Evolutionary conservation across 2,797 vertebrate genomes (phyloP), one percentile per base, ranked within the genome.

Genomic region (Cygnus olor): DNA sequence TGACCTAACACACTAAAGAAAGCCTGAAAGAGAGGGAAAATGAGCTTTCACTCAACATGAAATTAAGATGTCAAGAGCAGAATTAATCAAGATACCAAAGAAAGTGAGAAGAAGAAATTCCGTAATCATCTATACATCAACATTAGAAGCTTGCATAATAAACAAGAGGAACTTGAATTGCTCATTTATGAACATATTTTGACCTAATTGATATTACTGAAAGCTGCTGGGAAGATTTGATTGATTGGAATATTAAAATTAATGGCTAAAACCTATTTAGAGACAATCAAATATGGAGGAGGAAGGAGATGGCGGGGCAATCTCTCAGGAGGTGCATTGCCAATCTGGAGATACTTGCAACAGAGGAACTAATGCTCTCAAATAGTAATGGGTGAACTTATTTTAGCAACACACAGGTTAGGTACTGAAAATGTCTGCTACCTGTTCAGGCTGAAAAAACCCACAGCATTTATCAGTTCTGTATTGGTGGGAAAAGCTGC

Each of bases 241-340:
- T 92, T 94, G 80, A 94, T 77, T 82, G 28, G 56, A 84, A 85
- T 96, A 84, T 88, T 91, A 84, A 86, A 93, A 94, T 86, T 53
- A 94, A 82, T 82, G 56, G 28, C 53, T 90, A 77, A 44, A 94
- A 77, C 40, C 47, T 88, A 68, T 49, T 66, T 84, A 80, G 73
- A 32, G 90, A 25, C 73, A 89, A 81, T 86, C 30, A 83, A 81
- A 70, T 32, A 8, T 42, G 65, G 16, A 32, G 34, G 21, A 81
- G 70, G 65, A 91, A 88, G 34, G 30, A 80, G 64, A 89, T 63
- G 44, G 47, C 86, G 47, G 44, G 18, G 12, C 53, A 68, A 34
- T 63, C 16, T 89, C 17, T 86, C 51, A 73, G 77, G 30, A 49
- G 16, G 32, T 73, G 14, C 36, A 16, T 88, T 93, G 47, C n/a